A percentile compares a stretch with the other conserved stretches of the same genome.
Conservation (phyloP, 2,113 vertebrate genomes). For the Epinephelus moara region DNA sequence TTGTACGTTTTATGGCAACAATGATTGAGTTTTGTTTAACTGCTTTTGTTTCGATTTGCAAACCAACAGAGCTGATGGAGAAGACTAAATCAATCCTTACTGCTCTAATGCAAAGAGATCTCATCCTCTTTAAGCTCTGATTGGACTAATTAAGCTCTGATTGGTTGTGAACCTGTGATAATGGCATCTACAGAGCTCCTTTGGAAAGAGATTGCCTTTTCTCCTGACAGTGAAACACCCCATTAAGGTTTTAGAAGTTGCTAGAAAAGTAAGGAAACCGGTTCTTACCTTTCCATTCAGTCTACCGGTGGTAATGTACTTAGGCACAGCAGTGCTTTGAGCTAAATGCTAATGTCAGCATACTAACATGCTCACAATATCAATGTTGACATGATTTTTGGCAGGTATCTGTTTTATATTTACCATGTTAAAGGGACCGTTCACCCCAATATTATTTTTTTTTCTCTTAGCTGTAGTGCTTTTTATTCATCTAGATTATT, state of each 20-base stretch:
- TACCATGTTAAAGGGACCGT: no score
- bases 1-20: neutral
- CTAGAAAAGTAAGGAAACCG: neutral
- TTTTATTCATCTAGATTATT: no score
- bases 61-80: neutral
- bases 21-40: neutral
- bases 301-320: neutral
- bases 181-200: neutral
- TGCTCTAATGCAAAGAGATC: neutral
- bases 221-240: neutral
- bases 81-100: neutral
- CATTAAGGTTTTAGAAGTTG: neutral
- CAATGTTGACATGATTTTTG: neutral
- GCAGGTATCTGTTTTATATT: neutral
- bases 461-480: no score
- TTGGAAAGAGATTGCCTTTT: neutral
- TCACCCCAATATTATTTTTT: no score
- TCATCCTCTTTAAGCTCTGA: constrained; percentile 18
- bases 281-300: neutral
- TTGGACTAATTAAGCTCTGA: constrained; percentile 14
- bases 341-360: no score
- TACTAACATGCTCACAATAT: neutral
- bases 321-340: neutral
- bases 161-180: neutral
- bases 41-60: neutral